These are phyloP conservation scores for Myzus persicae DNA, from an alignment of 1,140 invertebrate genomes.

Conservation along the genomic window DNA sequence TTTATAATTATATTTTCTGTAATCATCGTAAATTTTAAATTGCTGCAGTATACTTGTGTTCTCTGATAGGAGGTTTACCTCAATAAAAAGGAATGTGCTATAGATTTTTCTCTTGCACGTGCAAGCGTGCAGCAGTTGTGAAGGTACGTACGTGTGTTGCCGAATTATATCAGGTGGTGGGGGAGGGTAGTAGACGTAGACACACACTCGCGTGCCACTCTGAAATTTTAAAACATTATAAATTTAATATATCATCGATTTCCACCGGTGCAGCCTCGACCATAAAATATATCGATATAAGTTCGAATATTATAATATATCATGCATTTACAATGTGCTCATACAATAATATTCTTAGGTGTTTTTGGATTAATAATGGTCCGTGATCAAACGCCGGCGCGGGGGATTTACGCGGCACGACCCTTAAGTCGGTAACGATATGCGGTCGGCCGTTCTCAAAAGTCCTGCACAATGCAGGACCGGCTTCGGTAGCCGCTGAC, in stretches of 20 bases:
- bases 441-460: slow-evolving; percentile 29
- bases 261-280: not conserved
- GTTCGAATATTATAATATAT: not conserved
- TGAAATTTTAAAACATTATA: not conserved
- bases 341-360: not conserved
- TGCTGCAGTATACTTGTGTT: no score
- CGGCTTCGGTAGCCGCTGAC: not conserved
- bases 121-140: no score
- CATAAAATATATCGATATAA: not conserved
- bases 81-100: no score
- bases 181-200: not conserved
- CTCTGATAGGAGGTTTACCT: no score
- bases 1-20: no score
- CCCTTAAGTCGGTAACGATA: slow-evolving; percentile 50
- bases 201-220: not conserved
- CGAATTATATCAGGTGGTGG: no score
- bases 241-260: not conserved
- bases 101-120: no score
- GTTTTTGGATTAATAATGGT: not conserved
- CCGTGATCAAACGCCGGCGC: slow-evolving; percentile 28
- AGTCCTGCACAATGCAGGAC: not conserved
- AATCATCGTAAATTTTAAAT: no score
- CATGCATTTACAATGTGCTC: not conserved
- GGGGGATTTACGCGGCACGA: slow-evolving; percentile 1
- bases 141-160: no score